phyloP scores from a whole-genome alignment of 2,797 vertebrate species.

The Sebastolobus alascanus region DNA sequence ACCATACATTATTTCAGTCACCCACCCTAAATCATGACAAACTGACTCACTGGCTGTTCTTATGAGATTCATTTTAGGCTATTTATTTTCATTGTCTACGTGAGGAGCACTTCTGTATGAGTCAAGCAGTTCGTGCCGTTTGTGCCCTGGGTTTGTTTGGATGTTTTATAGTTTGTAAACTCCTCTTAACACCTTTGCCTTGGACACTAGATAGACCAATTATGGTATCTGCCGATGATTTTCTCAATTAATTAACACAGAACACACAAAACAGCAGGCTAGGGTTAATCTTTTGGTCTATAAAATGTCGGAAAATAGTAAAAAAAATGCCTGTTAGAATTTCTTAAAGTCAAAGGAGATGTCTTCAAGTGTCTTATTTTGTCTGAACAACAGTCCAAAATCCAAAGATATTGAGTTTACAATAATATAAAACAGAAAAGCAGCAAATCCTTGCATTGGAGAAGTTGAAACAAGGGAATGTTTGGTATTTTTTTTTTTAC shows the following conservation, averaged over 20 bases:
- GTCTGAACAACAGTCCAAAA: neutral
- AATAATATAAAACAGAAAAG: neutral
- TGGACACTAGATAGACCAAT: neutral
- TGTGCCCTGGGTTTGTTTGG: neutral
- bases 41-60: slow-evolving; percentile 24
- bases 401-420: neutral
- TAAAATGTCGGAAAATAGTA: neutral
- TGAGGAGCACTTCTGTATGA: neutral
- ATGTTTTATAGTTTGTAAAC: slow-evolving; percentile 5
- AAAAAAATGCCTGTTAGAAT: neutral
- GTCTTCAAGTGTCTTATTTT: neutral
- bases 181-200: neutral
- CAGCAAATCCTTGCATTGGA: neutral
- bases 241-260: neutral
- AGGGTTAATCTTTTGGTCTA: neutral
- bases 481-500: neutral
- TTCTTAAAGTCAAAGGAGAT: neutral
- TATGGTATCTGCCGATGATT: neutral
- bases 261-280: too few relatives aligned
- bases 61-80: slow-evolving; percentile 33
- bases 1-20: slow-evolving; percentile 30
- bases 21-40: slow-evolving; percentile 45
- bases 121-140: slow-evolving; percentile 1
- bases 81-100: slow-evolving; percentile 53
- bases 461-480: neutral